Evolutionary conservation across 2,797 vertebrate species (phyloP), one percentile per base, ranked within the genome.

Genomic region (Enteromius anoplus): DNA sequence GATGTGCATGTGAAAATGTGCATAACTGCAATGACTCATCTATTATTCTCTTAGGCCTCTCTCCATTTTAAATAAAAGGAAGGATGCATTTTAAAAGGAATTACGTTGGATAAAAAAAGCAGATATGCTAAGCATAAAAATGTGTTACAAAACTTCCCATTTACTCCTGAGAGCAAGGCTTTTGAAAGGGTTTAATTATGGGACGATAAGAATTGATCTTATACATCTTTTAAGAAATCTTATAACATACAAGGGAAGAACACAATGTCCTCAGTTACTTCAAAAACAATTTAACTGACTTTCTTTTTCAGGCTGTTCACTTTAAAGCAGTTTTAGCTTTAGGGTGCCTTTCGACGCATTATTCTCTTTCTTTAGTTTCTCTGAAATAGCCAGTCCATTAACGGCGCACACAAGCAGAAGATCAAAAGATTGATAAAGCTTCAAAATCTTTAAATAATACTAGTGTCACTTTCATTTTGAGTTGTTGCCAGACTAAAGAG

Each of bases 121-220:
- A n/a, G 21, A 17, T 49, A 47, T 79, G 15, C 42, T 47, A n/a
- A n/a, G 12, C 10, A 29, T 14, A 19, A 83, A 29, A 37, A 26
- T 17, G 9, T 21, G 26, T 79, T 40, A 72, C 69, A 49, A 19
- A 62, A 62, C 23, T 21, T 76, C 45, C 23, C 75, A 70, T 64
- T 72, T 81, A 83, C 82, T 34, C 70, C 70, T 51, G 55, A 45
- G 32, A 76, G 47, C 19, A 37, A 71, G 21, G 40, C 26, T 58
- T 53, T 72, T 66, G 80, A 85, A 79, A 69, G 53, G 65, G 75
- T 73, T 80, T 68, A 68, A 40, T 84, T 45, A 73, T 9, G 19
- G 78, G 58, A 86, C 70, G 65, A 81, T 78, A 78, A 72, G n/a
- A 76, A 83, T 84, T 62, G 58, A 82, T 86, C 78, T 78, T 45